Evolutionary conservation across 2,797 vertebrate genomes (phyloP), one percentile per base, ranked within the genome.

Genomic region (Poecilia velifera): DNA sequence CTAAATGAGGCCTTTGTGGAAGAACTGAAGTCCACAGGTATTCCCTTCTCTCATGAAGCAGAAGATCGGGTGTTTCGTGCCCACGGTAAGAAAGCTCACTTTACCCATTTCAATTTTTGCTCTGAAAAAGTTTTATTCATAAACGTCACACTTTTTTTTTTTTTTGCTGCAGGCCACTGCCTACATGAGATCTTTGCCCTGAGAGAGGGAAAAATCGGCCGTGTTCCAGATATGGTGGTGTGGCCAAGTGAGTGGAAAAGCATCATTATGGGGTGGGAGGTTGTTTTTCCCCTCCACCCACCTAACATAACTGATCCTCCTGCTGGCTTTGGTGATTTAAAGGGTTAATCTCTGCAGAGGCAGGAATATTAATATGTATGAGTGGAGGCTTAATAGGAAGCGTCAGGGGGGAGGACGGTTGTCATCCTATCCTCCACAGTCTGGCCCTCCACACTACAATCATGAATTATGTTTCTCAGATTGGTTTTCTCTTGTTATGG

Each of bases 181-280:
- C 93, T 99, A 92, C 97, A 99, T 72, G 98, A 99, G 94, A 97
- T 99, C 94, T 98, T 98, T 94, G 94, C 98, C 87, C 96, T 99
- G 88, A 97, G 98, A 91, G 98, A 99, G 95, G 98, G 98, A 91
- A 97, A 96, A 92, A 90, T 98, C 89, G 96, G 98, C 76, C 96
- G 97, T 79, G 93, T 98, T 94, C 98, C 98, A 88, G 98, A 99
- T 93, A 84, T 98, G 95, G 97, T 99, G 92, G 93, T 99, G 68
- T 99, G 98, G 98, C 98, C 98, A 93, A 96, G 98, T 99, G 96
- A 98, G 98, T 95, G 79, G 49, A 80, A 25, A 86, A 84, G 70
- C 81, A 31, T 10, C 9, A 20, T 20, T 45, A 31, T 62, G 43
- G 43, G 57, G 57, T 36, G 57, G 74, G 25, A 6, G 25, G 36